Evolutionary conservation across 2,797 vertebrate species (phyloP).

Genomic region (Mus minutoides): DNA sequence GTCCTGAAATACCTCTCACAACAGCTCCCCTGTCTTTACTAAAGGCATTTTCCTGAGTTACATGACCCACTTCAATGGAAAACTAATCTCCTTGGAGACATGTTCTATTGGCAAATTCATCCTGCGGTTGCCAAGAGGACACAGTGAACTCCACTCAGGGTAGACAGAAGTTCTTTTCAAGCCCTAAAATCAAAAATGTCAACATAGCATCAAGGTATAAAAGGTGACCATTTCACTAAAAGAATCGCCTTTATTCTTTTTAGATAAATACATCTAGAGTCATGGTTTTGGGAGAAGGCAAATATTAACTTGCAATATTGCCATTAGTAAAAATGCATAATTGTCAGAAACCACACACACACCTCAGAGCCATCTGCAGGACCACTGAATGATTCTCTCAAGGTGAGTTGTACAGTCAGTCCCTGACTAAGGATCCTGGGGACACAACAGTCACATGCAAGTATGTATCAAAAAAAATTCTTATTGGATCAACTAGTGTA

Average conservation of each 20-base stretch:
- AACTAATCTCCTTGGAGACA: neutral
- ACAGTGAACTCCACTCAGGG: neutral
- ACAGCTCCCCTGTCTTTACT: neutral
- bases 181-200: neutral
- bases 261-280: neutral
- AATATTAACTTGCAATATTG: neutral
- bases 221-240: neutral
- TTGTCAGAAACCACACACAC: neutral
- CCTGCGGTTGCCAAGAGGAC: neutral
- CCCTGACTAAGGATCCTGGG: neutral
- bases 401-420: neutral
- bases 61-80: neutral
- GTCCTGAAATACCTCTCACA: neutral
- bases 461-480: too few relatives aligned
- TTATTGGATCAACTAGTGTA: neutral
- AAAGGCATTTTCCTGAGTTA: neutral
- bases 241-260: neutral
- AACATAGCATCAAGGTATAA: neutral
- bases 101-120: too few relatives aligned
- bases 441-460: neutral
- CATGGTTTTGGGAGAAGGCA: neutral
- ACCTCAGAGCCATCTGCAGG: neutral
- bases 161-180: neutral
- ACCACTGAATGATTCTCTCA: neutral
- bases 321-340: neutral